Evolutionary conservation across 2,113 vertebrate genomes (phyloP), one percentile per base, ranked within the genome.

Genomic region (Paramisgurnus dabryanus): DNA sequence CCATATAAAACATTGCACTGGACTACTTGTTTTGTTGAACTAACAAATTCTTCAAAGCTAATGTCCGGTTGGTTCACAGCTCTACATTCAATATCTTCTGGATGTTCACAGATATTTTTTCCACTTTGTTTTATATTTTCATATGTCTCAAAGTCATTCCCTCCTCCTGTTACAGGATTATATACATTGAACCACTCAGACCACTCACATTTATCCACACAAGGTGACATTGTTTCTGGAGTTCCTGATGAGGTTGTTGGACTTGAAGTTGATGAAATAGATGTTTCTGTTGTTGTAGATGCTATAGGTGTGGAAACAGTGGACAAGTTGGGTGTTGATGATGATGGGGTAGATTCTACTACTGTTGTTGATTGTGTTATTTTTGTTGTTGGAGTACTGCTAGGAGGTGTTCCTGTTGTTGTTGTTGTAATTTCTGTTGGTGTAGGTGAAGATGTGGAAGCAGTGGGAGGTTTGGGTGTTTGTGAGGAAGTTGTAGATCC

Each of bases 1-100:
- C 87, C 87, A 81, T 75, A 80, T 76, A 81, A 80, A 80, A 84
- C 61, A 83, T 87, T 55, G 58, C 87, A 88, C 2, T 84, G 58
- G 4, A 61, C 87, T 50, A 73, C 68, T 74, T 88, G 87, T 0
- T 41, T 17, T 71, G 81, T 58, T 4, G 0, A 0, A 6, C 12
- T 0, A 34, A 85, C 4, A 76, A 45, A 83, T 0, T 87, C 73
- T 1, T 86, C 73, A 41, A 87, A 67, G 12, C 17, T 61, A 4
- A 27, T 5, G 39, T 84, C 0, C 40, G 79, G 76, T 2, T 49
- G 0, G 0, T 7, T 4, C 60, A 43, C 22, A 67, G 15, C 13
- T 27, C 77, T 85, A 64, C 87, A 88, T 22, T 83, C 22, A 13
- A 88, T 86, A 2, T 72, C 41, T 43, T 73, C n/a, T 79, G 78